Evolutionary conservation across 2,888 invertebrate species (phyloP).

Genomic region (Pristionchus mayeri): DNA sequence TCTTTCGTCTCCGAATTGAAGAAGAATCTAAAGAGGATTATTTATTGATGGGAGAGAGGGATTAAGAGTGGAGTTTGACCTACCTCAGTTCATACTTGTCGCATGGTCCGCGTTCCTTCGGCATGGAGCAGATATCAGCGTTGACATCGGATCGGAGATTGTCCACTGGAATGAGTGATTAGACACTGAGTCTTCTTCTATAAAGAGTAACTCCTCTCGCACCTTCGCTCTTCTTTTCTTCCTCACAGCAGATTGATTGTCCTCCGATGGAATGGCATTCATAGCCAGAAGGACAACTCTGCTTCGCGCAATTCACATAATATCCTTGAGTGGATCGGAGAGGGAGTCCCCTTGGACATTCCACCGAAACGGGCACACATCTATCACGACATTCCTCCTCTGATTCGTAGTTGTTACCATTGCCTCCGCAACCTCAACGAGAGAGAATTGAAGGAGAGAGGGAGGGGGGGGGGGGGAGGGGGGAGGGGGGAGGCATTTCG

Average conservation of each 20-base stretch:
- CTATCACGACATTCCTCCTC: slow-evolving; percentile 64
- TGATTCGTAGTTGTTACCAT: slow-evolving; percentile 74
- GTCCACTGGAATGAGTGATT: slow-evolving; percentile 55
- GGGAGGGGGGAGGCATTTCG: no score
- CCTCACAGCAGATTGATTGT: slow-evolving; percentile 73
- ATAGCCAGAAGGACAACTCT: slow-evolving; percentile 72
- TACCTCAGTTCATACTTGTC: slow-evolving; percentile 74
- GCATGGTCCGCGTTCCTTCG: slow-evolving; percentile 76
- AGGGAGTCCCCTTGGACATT: slow-evolving; percentile 53
- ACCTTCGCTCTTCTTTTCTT: slow-evolving; percentile 62
- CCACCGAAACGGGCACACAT: slow-evolving; percentile 64
- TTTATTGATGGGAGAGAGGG: not conserved
- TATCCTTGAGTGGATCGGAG: slow-evolving; percentile 45
- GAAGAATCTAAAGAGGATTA: slow-evolving; percentile 57
- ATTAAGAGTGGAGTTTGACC: not conserved
- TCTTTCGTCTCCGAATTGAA: slow-evolving; percentile 67
- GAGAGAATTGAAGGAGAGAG: no score
- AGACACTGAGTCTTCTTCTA: not conserved
- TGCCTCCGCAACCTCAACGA: slow-evolving; percentile 76
- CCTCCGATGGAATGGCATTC: slow-evolving; percentile 67
- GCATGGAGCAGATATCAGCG: slow-evolving; percentile 60
- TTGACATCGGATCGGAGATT: slow-evolving; percentile 54
- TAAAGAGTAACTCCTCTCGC: not conserved
- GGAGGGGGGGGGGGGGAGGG: no score
- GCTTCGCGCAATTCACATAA: slow-evolving; percentile 68